phyloP scores from a whole-genome alignment of 2,888 invertebrate species.

The Ellobium chinense region DNA sequence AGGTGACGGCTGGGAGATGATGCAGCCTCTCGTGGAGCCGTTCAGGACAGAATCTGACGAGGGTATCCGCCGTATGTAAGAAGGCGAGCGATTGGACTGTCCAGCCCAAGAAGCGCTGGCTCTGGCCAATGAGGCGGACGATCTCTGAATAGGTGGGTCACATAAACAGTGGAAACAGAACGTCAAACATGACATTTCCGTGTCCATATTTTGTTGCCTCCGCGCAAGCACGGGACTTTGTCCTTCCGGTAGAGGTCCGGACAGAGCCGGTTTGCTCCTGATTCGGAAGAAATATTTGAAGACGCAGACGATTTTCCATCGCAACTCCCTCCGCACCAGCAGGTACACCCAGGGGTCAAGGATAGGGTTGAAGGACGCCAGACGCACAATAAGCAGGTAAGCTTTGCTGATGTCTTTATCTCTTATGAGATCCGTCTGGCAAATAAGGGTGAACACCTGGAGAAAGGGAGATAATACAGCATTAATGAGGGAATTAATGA shows the following conservation, averaged over 20 bases:
- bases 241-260: neutral
- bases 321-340: slow-evolving; percentile 72
- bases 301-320: slow-evolving; percentile 29
- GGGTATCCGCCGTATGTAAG: slow-evolving; percentile 5
- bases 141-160: slow-evolving; percentile 34
- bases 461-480: neutral
- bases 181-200: slow-evolving; percentile 25
- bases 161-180: slow-evolving; percentile 40
- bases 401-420: slow-evolving; percentile 14
- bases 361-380: slow-evolving; percentile 49
- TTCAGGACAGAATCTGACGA: slow-evolving; percentile 26
- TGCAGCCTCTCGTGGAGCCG: neutral
- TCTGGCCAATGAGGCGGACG: slow-evolving; percentile 8
- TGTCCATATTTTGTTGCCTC: neutral
- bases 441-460: slow-evolving; percentile 34
- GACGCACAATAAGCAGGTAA: slow-evolving; percentile 51
- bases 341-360: slow-evolving; percentile 77
- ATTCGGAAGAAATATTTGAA: slow-evolving; percentile 17
- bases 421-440: slow-evolving; percentile 29
- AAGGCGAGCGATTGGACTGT: slow-evolving; percentile 27
- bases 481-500: neutral
- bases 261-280: neutral
- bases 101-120: slow-evolving; percentile 12
- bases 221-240: neutral
- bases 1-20: slow-evolving; percentile 21